phyloP scores from a whole-genome alignment of 2,113 vertebrate genomes.

The Carassius auratus region DNA sequence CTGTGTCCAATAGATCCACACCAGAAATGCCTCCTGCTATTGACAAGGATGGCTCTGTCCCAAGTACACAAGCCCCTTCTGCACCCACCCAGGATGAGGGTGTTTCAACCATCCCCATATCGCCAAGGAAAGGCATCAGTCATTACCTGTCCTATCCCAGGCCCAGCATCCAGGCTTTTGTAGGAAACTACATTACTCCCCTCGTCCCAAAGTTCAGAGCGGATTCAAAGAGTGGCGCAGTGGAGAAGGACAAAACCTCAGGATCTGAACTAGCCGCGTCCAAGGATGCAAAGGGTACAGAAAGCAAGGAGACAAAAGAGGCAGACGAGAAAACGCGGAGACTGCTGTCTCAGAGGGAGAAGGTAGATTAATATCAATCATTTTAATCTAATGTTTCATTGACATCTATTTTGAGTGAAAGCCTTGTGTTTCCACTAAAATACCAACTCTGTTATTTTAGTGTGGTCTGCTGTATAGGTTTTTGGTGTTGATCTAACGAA shows the following conservation, averaged over 20 bases:
- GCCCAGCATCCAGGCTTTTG: constrained; percentile 91
- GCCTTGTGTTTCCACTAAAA: not conserved
- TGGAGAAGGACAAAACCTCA: constrained; percentile 64
- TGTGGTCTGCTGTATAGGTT: not conserved
- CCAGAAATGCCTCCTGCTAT: constrained; percentile 30
- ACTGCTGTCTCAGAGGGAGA: constrained; percentile 85
- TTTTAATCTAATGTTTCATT: not conserved
- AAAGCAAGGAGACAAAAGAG: constrained; percentile 70
- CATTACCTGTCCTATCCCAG: constrained; percentile 87
- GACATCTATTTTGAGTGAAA: not conserved
- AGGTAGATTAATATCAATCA: constrained; percentile 70
- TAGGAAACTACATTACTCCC: constrained; percentile 90
- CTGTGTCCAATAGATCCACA: constrained; percentile 51
- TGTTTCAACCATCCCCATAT: constrained; percentile 45
- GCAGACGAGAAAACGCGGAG: constrained; percentile 78
- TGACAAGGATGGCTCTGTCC: constrained; percentile 31
- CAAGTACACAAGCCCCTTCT: constrained; percentile 13
- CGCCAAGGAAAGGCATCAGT: constrained; percentile 86
- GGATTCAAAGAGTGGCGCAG: constrained; percentile 74
- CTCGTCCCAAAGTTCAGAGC: constrained; percentile 87
- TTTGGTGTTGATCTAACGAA: not conserved
- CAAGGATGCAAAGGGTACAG: constrained; percentile 55
- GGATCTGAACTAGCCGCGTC: constrained; percentile 52
- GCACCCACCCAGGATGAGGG: constrained; percentile 25
- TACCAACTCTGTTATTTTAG: not conserved